A percentile compares a stretch with the other conserved stretches of the same genome.
Conservation (phyloP, 2,888 invertebrate species). For the Hartigia nigra region DNA sequence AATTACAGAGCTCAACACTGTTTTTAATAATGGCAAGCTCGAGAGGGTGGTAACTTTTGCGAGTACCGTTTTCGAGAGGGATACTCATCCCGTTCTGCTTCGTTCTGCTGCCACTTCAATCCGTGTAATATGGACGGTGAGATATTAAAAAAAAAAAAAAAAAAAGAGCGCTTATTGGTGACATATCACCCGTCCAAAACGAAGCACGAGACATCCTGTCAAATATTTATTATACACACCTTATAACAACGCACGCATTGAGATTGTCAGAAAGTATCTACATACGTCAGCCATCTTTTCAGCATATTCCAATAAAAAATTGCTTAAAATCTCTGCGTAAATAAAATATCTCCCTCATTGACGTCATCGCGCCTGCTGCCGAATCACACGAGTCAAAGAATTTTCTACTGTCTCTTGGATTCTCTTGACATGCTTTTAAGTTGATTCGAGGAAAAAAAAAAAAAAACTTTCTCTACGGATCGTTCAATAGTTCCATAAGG, state of each 20-base stretch:
- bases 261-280: not conserved
- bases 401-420: too few relatives aligned
- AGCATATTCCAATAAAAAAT: not conserved
- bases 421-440: too few relatives aligned
- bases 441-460: not conserved
- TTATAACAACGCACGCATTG: not conserved
- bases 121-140: conserved; percentile 10
- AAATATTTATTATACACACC: not conserved
- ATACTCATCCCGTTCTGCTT: not conserved
- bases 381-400: too few relatives aligned
- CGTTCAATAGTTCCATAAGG: not conserved
- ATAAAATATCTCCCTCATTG: not conserved
- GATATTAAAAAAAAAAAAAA: conserved; percentile 17
- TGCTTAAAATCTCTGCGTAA: not conserved
- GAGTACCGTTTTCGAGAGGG: conserved; percentile 14
- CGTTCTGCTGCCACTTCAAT: not conserved
- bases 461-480: not conserved
- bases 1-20: conserved; percentile 22
- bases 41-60: conserved; percentile 18
- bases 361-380: not conserved
- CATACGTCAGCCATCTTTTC: not conserved
- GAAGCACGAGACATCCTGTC: conserved; percentile 13
- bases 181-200: conserved; percentile 17
- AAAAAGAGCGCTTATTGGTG: not conserved
- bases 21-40: conserved; percentile 23